Evolutionary conservation across 2,113 vertebrate genomes (phyloP).

Genomic region (Corythoichthys intestinalis): DNA sequence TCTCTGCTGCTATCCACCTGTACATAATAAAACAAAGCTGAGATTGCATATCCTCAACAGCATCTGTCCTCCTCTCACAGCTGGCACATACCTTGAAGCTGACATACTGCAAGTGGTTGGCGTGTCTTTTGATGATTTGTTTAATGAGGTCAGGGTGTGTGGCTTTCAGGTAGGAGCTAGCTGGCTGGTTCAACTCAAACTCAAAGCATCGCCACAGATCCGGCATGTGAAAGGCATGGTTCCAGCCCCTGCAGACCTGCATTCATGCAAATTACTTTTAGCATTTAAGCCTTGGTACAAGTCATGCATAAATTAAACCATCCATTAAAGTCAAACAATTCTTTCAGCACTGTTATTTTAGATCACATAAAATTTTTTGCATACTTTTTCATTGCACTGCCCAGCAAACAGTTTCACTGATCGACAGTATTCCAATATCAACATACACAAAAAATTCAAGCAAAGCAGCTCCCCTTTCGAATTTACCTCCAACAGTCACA

Average conservation of each 20-base stretch:
- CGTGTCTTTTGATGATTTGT: constrained; percentile 93
- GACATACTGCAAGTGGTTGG: constrained; percentile 93
- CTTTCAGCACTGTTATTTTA: neutral
- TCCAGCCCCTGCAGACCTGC: constrained; percentile 86
- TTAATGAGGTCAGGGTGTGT: constrained; percentile 96
- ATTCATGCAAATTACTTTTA: neutral
- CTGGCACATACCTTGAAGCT: constrained; percentile 87
- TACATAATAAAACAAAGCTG: constrained; percentile 14
- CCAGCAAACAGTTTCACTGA: no score
- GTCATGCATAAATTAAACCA: neutral
- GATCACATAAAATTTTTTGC: no score
- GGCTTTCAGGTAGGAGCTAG: constrained; percentile 91
- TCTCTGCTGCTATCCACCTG: constrained; percentile 98
- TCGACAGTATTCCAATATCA: no score
- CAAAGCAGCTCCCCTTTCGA: no score
- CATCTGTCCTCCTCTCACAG: neutral
- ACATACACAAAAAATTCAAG: no score
- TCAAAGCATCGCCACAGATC: constrained; percentile 97
- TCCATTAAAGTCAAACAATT: neutral
- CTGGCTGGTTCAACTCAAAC: constrained; percentile 93
- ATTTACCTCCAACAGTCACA: no score
- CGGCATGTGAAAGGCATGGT: constrained; percentile 92
- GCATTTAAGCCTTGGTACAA: neutral
- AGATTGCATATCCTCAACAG: neutral
- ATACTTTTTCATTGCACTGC: no score